Evolutionary conservation across 2,888 invertebrate genomes (phyloP), one percentile per base, ranked within the genome.

Genomic region (Lepidochrysops patricia): DNA sequence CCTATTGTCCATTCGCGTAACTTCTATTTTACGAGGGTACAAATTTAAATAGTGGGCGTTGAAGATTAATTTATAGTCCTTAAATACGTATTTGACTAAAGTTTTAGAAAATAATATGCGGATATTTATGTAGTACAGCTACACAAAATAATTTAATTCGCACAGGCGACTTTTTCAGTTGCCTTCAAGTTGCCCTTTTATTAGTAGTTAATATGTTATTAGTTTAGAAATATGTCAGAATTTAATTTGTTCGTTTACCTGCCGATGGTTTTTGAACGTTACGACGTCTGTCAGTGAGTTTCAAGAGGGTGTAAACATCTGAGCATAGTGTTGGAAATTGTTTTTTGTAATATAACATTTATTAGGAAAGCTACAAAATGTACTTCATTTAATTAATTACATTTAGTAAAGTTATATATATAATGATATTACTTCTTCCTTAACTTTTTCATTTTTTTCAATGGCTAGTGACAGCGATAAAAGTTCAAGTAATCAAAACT

Each of bases 391-490:
- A 26, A 27, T 13, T 52, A 52, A 26, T 35, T 34, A 27, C 43
- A 15, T 27, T 43, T 15, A 12, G 13, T 34, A 26, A 27, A 35
- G 52, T 50, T 26, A 15, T 60, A 43, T 50, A 58, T 58, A 27
- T 19, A 52, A 62, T 60, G 61, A 61, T 62, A 54, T 23, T 56
- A 57, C 26, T 43, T 59, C 50, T 32, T 29, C 23, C 56, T 61
- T 63, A 58, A 57, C 59, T 59, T 65, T 57, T 59, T 37, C 56
- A 71, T 66, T 76, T 72, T 72, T 80, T 85, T 84, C 86, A 82
- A 89, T 89, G 88, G 88, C 88, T 80, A 88, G 85, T 89, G 89
- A 89, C 82, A 85, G 78, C 81, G 85, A 86, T 72, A 87, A 85
- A 84, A 82, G 79, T 87, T 85, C 79, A 68, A 80, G 76, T 80